Base-by-base conservation (phyloP, 2,797 vertebrate genomes). In the Eremophila alpestris region DNA sequence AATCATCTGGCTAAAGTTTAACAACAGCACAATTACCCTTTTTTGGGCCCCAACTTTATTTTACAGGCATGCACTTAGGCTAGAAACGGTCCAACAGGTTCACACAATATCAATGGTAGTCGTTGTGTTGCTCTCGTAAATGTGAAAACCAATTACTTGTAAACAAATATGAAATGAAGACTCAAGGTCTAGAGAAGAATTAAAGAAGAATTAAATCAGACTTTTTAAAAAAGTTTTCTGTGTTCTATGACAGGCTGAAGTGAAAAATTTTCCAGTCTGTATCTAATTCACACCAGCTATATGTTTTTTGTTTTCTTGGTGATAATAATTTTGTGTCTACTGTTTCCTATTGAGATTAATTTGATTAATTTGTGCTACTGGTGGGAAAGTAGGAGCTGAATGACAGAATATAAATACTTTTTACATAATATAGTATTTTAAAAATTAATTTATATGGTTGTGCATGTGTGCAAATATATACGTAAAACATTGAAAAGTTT, bases 1-100 rank as follows among this genome's bases (percentile, higher is more conserved):
- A 79, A 29, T 85, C n/a, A 63, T 83, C 85, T 93, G 74, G 62
- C 40, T 89, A 21, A 84, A 94, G 36, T 68, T 87, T 64, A 83
- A 46, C 49, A 92, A 23, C 68, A 91, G 65, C 32, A 75, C 40
- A 75, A 67, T 51, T 80, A 54, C 27, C 40, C 71, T 46, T 88
- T 81, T 23, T 41, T 87, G 92, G 84, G 84, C 79, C 84, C 24
- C 76, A 92, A 38, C 16, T 91, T 3, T 65, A 83, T 89, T 94
- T 94, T 81, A 78, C 32, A 92, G 71, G 27, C 43, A 38, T 1
- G 1, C 49, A 38, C 14, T 62, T n/a, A 60, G 36, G 24, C 22
- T 83, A 81, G 55, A 75, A 94, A 81, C 13, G 90, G 34, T 49
- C 71, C 63, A 76, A 58, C 40, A 76, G 40, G 60, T 70, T 52